Base-by-base conservation (phyloP, 2,888 invertebrate species). In the Kryphioiulus occultus region DNA sequence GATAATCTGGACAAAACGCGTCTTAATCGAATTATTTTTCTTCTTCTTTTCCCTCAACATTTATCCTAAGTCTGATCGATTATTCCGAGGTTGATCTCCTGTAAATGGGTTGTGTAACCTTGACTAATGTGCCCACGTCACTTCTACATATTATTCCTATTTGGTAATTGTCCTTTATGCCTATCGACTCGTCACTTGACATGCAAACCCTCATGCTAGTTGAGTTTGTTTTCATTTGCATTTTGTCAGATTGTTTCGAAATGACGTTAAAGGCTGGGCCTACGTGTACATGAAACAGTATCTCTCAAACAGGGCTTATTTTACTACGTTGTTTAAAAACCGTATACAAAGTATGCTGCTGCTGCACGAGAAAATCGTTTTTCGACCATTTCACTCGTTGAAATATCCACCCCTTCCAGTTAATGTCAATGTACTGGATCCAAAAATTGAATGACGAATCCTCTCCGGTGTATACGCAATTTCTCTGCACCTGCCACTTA, bases 101-200 rank as follows among this genome's bases (percentile, higher is more conserved):
- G 26, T 68, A 68, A 68, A 68, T 68, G 68, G 68, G 68, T 68
- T 68, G 68, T 68, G 68, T 68, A 68, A 68, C 68, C 68, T 68
- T 68, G 68, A 22, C 68, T 68, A 68, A 68, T 68, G 68, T 68
- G 68, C 68, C 68, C 68, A 68, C 68, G 68, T 68, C 68, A 68
- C 68, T 68, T 68, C 68, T 26, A 26, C 26, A 68, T 68, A 68
- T 68, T 68, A 68, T 68, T 68, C 68, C 68, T 68, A 68, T 68
- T 68, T 68, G 22, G 68, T 68, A 68, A 68, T 68, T 68, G 68
- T 68, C 68, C 68, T 68, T 68, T 68, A 22, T 68, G 26, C 68
- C 3, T 68, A 68, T 68, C 68, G 68, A 68, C 68, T 68, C 68
- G 68, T 68, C 22, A 68, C 22, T 68, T 68, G 68, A 26, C 68